A percentile compares a stretch with the other conserved stretches of the same genome.
Evolutionary conservation across 1,140 invertebrate genomes (phyloP).

Genomic region (Eriocheir sinensis): DNA sequence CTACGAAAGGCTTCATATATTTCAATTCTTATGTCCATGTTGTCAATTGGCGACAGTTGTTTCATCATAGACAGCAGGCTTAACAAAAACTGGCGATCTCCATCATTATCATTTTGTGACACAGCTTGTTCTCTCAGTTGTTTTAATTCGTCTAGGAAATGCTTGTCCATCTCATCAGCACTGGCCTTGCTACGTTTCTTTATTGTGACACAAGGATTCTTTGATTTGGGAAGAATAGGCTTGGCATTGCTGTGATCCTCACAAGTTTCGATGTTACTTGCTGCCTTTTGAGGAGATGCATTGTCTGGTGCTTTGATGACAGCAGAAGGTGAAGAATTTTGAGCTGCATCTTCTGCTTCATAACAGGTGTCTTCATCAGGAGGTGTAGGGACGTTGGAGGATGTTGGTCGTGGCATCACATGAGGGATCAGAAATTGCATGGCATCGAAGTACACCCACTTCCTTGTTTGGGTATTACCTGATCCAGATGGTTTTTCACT

Average conservation of each 20-base stretch:
- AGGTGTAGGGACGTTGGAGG: conserved; percentile 44
- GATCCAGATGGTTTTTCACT: conserved; percentile 49
- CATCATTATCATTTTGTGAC: conserved; percentile 6
- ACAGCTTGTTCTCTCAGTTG: neutral
- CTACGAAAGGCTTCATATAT: conserved; percentile 44
- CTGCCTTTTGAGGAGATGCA: conserved; percentile 26
- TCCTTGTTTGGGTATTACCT: conserved; percentile 43
- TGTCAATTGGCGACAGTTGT: conserved; percentile 26
- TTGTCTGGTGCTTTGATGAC: neutral
- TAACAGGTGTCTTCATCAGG: conserved; percentile 30
- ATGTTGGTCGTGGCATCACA: neutral
- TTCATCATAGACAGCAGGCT: conserved; percentile 52
- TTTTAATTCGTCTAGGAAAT: conserved; percentile 43
- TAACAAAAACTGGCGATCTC: conserved; percentile 39
- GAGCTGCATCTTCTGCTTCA: conserved; percentile 50
- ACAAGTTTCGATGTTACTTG: neutral
- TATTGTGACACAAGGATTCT: neutral
- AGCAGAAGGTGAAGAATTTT: conserved; percentile 34
- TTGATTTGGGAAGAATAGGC: neutral
- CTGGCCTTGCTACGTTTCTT: neutral
- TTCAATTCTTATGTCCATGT: conserved; percentile 49
- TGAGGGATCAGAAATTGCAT: conserved; percentile 55
- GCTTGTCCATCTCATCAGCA: conserved; percentile 36
- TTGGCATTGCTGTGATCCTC: conserved; percentile 32
- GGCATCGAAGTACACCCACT: conserved; percentile 45